Conservation (phyloP, 2,113 vertebrate species). For the Loxodonta africana region DNA sequence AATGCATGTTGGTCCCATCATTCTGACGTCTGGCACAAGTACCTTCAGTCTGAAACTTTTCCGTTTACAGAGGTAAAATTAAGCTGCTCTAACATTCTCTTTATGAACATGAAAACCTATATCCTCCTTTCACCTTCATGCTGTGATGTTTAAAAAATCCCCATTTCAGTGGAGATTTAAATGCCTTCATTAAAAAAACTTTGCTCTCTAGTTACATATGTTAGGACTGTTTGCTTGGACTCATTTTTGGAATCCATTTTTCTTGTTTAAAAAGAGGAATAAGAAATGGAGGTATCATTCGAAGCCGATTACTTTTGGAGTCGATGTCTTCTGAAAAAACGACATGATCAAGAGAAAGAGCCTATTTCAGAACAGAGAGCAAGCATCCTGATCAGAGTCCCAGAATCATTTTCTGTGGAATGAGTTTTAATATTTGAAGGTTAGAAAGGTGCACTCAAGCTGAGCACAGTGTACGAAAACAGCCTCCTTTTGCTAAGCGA, state of each 20-base stretch:
- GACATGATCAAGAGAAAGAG: constrained; percentile 43
- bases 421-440: constrained; percentile 75
- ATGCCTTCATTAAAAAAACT: neutral
- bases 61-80: neutral
- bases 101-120: neutral
- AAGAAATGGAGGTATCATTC: constrained; percentile 3
- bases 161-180: constrained; percentile 34
- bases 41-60: neutral
- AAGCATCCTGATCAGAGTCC: constrained; percentile 41
- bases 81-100: neutral
- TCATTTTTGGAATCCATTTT: neutral
- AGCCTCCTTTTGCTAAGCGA: constrained; percentile 65
- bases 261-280: constrained; percentile 16
- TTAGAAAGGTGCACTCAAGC: constrained; percentile 74
- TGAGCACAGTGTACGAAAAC: constrained; percentile 41
- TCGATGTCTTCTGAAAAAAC: constrained; percentile 40
- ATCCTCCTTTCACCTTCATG: neutral
- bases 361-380: constrained; percentile 50
- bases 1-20: neutral
- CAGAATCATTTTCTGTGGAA: constrained; percentile 29
- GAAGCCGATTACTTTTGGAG: constrained; percentile 51
- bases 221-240: constrained; percentile 10
- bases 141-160: neutral
- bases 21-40: neutral
- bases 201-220: constrained; percentile 21